phyloP scores from a whole-genome alignment of 1,140 invertebrate species.

The Drosophila pseudoobscura region DNA sequence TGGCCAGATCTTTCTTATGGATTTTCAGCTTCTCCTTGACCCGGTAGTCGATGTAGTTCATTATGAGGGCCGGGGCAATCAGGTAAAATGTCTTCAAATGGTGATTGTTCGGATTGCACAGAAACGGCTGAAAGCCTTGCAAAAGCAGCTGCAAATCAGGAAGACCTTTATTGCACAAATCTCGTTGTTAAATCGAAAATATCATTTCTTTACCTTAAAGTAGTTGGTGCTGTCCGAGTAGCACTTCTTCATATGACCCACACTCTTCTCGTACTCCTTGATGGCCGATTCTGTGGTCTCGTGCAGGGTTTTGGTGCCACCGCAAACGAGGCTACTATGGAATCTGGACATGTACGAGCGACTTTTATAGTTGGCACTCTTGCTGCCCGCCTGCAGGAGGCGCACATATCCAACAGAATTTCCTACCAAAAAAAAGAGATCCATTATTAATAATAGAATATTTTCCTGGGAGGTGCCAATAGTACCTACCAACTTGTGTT shows the following conservation, averaged over 20 bases:
- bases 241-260: conserved; percentile 89
- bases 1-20: conserved; percentile 88
- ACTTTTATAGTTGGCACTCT: conserved; percentile 95
- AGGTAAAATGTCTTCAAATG: conserved; percentile 97
- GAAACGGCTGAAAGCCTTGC: conserved; percentile 95
- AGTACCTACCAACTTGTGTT: conserved; percentile 91
- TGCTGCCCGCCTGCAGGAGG: conserved; percentile 95
- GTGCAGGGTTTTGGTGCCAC: conserved; percentile 83
- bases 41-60: conserved; percentile 97
- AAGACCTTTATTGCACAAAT: neutral
- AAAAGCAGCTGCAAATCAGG: conserved; percentile 88
- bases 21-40: conserved; percentile 97
- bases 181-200: neutral
- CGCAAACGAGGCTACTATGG: conserved; percentile 86
- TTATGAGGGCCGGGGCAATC: conserved; percentile 95
- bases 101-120: conserved; percentile 93
- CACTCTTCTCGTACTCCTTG: conserved; percentile 57
- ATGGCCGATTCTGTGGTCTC: conserved; percentile 72
- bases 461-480: too few relatives aligned
- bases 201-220: conserved; percentile 88
- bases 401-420: conserved; percentile 98
- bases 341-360: conserved; percentile 95
- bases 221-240: conserved; percentile 97
- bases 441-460: neutral
- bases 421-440: conserved; percentile 84